Evolutionary conservation across 2,888 invertebrate genomes (phyloP), one percentile per base, ranked within the genome.

Genomic region (Epirrhoe alternata): DNA sequence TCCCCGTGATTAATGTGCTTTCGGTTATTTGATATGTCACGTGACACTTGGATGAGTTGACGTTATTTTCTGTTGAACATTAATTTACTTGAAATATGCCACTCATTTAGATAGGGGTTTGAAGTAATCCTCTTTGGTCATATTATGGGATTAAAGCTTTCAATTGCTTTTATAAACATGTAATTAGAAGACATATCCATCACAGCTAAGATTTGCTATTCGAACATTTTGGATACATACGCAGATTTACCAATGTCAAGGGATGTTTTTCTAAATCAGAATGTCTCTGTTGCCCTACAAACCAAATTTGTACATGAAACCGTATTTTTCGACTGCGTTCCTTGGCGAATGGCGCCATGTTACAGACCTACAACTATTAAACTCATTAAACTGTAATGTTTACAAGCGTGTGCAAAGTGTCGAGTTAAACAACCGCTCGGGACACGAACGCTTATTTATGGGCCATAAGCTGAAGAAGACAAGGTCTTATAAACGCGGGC

Each of bases 1-100:
- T 82, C 73, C 59, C 59, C 17, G 61, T 77, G 76, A 82, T 83
- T 81, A 83, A 83, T 82, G 77, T 72, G 69, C 68, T 61, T 73
- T 70, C 61, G 70, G 76, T 75, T 78, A 77, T 78, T 76, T 74
- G 74, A 73, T 71, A 72, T 64, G 60, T 55, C 70, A 71, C 62
- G 56, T 69, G 70, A 72, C 66, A 69, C 68, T 61, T 49, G 52
- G 53, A 50, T 33, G 12, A 55, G 60, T 42, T 16, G 47, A 61
- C 24, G 52, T 59, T 51, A 56, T 47, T 16, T 47, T 55, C n/a
- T 58, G 45, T 14, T 45, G n/a, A 50, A 61, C 53, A 58, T 30
- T 50, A 24, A 24, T 2, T 24, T 24, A 24, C n/a, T n/a, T n/a
- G n/a, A n/a, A n/a, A n/a, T 24, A 3, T 24, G 24, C 24, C 24